A percentile compares a stretch with the other conserved stretches of the same genome.
Evolutionary conservation across 2,113 vertebrate species (phyloP).

Genomic region (Indri indri): DNA sequence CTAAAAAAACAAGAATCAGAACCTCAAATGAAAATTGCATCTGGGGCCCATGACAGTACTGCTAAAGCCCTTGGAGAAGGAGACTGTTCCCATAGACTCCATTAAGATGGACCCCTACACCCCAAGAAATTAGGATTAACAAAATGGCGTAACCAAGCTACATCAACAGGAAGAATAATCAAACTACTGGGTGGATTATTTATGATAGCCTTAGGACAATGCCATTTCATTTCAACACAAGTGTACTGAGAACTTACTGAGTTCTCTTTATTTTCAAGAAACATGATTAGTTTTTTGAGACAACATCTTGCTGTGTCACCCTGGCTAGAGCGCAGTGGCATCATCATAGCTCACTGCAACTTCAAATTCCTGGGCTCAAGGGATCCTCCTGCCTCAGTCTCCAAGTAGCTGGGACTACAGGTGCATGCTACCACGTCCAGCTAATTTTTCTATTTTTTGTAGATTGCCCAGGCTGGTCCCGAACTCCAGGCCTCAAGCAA

Average conservation of each 20-base stretch:
- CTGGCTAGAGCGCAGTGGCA: too few relatives aligned
- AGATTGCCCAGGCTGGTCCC: too few relatives aligned
- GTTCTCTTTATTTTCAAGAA: neutral
- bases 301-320: too few relatives aligned
- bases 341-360: too few relatives aligned
- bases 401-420: too few relatives aligned
- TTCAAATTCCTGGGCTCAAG: too few relatives aligned
- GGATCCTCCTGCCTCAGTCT: too few relatives aligned
- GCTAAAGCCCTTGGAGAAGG: neutral
- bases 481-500: too few relatives aligned
- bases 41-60: neutral
- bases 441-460: too few relatives aligned
- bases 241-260: neutral
- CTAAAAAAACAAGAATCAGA: neutral
- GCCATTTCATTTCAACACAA: neutral
- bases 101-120: fast-evolving
- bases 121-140: neutral
- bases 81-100: neutral
- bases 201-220: neutral
- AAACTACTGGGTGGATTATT: neutral
- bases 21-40: neutral
- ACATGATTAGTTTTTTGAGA: too few relatives aligned
- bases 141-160: neutral
- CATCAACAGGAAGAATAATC: neutral
- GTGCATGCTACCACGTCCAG: too few relatives aligned